Evolutionary conservation across 2,797 vertebrate genomes (phyloP), one percentile per base, ranked within the genome.

Genomic region (Gallinago nigripennis): DNA sequence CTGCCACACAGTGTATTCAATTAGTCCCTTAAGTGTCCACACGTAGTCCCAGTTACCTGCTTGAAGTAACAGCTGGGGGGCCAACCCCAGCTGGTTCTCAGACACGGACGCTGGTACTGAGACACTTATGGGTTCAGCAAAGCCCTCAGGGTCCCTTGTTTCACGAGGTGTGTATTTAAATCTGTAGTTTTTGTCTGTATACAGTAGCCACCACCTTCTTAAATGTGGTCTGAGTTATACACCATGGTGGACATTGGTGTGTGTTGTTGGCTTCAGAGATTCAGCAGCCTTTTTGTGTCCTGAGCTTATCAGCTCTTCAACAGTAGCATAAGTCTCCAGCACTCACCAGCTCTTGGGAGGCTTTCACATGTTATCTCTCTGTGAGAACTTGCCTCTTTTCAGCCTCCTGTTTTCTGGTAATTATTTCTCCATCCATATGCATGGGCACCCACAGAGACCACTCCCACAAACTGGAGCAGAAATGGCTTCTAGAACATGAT

Each of bases 311-410:
- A 23, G 28, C 37, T 87, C 31, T 70, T 61, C 56, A 84, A 31
- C 33, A 45, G 63, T 33, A 64, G 15, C 2, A 0, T 9, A 64
- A 53, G 28, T 31, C 45, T 60, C 20, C 1, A 1, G 57, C 4
- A 2, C 28, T 50, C 51, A n/a, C 8, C 28, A 56, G 41, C 13
- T 61, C 30, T 57, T 33, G 23, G 41, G 43, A 88, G 37, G 23
- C 64, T 56, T 76, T 76, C n/a, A 35, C 13, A 7, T 0, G 0
- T 56, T 45, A 28, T 7, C 4, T 18, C 12, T 75, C 61, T 11
- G 8, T 46, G 33, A 0, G 2, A 64, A 54, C 20, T 58, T 50
- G 39, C 24, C 56, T 50, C 24, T 64, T 64, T 75, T 79, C 78
- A 79, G 61, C 45, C 31, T 87, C 51, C 35, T 60, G 19, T 64